Evolutionary conservation across 37 sponge, comb jelly and placozoan species (phyloP), one percentile per base, ranked within the genome.

Genomic region (Geodia barretti): DNA sequence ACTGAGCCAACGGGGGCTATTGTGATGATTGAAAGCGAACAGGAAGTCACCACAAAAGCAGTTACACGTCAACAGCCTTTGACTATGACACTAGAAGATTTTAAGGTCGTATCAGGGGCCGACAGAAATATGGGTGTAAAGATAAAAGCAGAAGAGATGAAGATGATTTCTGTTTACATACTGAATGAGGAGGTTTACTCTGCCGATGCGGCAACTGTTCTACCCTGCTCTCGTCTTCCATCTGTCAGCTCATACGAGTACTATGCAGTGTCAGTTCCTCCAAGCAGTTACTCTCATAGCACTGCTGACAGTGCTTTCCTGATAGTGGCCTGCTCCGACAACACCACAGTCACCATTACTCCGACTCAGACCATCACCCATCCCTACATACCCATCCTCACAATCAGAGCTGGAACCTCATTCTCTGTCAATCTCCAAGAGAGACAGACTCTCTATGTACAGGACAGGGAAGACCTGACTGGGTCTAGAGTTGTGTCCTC

Each of bases 211-310:
- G 81, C 36, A 38, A 62, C 67, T 0, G 83, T 78, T 29, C 47
- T 81, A 20, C 88, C 88, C 33, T 76, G 35, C 14, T 31, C 30
- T 32, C 38, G 24, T 14, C 26, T 62, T 21, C 43, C 69, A 35
- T 47, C n/a, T 38, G 47, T 79, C 17, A 0, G 43, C 0, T 8
- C 71, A 31, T 88, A 88, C 70, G 29, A 32, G 1, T 88, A 88
- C 36, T 88, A 88, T 40, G 69, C 71, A 31, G 63, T 76, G 2
- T 82, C 83, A 17, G 81, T 81, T 25, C 7, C 7, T 17, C 71
- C 72, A 23, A 60, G 26, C 3, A 29, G 3, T 3, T 1, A 38
- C 4, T 19, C 17, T 8, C 0, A 32, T 20, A 2, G 20, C 14
- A 35, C 76, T 4, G 30, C 66, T 9, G 54, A 47, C 14, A 72